Evolutionary conservation across 2,113 vertebrate species (phyloP).

Genomic region (Alligator sinensis): DNA sequence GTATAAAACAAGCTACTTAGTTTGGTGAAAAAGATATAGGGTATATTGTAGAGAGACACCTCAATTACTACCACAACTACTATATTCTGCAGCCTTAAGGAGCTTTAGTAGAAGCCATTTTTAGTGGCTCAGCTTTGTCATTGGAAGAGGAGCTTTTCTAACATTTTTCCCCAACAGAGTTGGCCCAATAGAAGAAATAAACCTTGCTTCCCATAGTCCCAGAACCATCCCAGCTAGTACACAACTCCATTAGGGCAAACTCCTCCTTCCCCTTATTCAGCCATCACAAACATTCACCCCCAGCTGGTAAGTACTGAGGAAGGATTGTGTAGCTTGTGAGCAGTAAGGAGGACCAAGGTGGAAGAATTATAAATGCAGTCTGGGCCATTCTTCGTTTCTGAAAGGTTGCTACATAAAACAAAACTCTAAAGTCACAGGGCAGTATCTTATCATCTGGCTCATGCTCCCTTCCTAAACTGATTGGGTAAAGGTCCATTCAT

Average conservation of each 20-base stretch:
- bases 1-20: background rate
- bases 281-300: background rate
- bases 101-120: too few species aligned
- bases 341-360: background rate
- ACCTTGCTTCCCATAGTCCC: too few species aligned
- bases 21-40: too few species aligned
- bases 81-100: background rate
- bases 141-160: too few species aligned
- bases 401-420: background rate
- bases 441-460: background rate
- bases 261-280: background rate
- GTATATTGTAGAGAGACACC: background rate
- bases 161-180: too few species aligned
- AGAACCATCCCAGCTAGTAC: too few species aligned
- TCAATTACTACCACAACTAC: background rate
- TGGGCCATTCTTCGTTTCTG: too few species aligned
- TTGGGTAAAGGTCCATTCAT: too few species aligned
- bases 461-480: background rate
- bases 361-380: background rate
- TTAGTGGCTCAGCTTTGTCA: too few species aligned
- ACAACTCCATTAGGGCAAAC: too few species aligned
- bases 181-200: too few species aligned
- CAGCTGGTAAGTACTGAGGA: background rate
- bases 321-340: background rate
- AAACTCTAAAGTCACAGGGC: background rate